Conservation (phyloP, 2,888 invertebrate genomes). For the Acleris sparsana region DNA sequence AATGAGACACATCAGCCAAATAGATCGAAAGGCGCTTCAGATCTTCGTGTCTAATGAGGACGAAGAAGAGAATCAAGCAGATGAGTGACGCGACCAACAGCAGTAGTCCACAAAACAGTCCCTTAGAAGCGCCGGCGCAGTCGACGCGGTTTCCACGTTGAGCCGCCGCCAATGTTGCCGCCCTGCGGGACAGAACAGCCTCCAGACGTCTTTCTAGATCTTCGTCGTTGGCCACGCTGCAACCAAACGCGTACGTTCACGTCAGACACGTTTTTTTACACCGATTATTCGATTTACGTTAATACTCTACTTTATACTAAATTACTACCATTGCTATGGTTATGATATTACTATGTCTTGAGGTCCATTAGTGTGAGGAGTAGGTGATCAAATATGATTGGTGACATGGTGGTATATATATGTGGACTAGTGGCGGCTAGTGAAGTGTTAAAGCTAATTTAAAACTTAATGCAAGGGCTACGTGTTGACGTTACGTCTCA, state of each 20-base stretch:
- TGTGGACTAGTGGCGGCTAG: conserved; percentile 26
- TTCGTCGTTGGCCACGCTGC: conserved; percentile 87
- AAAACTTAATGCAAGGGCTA: conserved; percentile 12
- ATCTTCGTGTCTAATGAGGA: conserved; percentile 93
- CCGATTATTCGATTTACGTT: conserved; percentile 27
- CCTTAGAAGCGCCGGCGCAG: conserved; percentile 97
- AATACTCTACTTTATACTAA: conserved; percentile 3
- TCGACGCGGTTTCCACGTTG: conserved; percentile 93
- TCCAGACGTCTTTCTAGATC: conserved; percentile 94
- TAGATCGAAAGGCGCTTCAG: conserved; percentile 94
- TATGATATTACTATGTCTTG: neutral
- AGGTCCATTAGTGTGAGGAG: neutral
- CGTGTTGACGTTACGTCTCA: conserved; percentile 12
- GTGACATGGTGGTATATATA: neutral
- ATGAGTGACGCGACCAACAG: conserved; percentile 95
- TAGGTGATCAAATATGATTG: neutral
- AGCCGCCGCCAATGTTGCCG: conserved; percentile 93
- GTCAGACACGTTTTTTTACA: conserved; percentile 52
- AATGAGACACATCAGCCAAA: conserved; percentile 95
- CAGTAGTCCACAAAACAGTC: conserved; percentile 95
- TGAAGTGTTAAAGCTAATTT: conserved; percentile 15
- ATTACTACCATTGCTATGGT: neutral
- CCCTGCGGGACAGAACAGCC: conserved; percentile 93
- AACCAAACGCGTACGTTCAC: conserved; percentile 75
- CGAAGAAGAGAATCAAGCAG: conserved; percentile 97